Percentiles rank a stretch among this genome's conserved stretches.
Conservation (phyloP, 2,888 invertebrate species). For the Octodonta nipae region DNA sequence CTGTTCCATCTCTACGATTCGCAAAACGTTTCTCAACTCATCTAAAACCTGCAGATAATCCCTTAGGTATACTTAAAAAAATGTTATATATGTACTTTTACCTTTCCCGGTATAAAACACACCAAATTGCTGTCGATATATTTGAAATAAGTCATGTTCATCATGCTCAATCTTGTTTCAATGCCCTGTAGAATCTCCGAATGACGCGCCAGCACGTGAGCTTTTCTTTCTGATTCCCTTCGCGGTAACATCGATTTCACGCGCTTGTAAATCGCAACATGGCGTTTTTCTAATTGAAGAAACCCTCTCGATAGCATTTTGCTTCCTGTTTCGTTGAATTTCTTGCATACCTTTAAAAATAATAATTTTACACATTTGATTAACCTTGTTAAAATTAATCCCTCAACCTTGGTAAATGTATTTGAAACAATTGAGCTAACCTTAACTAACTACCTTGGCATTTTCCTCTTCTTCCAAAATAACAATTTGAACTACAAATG, state of each 20-base stretch:
- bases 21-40: slow-evolving; percentile 66
- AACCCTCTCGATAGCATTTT: slow-evolving; percentile 72
- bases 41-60: slow-evolving; percentile 58
- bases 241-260: slow-evolving; percentile 74
- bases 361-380: too few species aligned
- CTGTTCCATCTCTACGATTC: slow-evolving; percentile 50
- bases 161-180: slow-evolving; percentile 81
- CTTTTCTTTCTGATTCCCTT: slow-evolving; percentile 76
- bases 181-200: slow-evolving; percentile 80
- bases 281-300: slow-evolving; percentile 62
- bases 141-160: slow-evolving; percentile 84
- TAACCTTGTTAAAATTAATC: too few species aligned
- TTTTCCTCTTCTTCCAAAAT: too few species aligned
- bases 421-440: too few species aligned
- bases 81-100: slow-evolving; percentile 27
- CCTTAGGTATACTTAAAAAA: background rate
- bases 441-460: too few species aligned
- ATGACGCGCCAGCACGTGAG: slow-evolving; percentile 74
- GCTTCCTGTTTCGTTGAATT: slow-evolving; percentile 63
- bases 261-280: slow-evolving; percentile 58
- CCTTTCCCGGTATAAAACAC: slow-evolving; percentile 89
- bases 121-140: slow-evolving; percentile 72
- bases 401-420: too few species aligned
- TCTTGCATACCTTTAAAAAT: slow-evolving; percentile 62
- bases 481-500: too few species aligned